Percentiles rank a stretch among this genome's conserved stretches.
These are phyloP conservation scores for Drosophila subobscura DNA, from an alignment of 1,140 invertebrate genomes.

Conservation along the genomic window DNA sequence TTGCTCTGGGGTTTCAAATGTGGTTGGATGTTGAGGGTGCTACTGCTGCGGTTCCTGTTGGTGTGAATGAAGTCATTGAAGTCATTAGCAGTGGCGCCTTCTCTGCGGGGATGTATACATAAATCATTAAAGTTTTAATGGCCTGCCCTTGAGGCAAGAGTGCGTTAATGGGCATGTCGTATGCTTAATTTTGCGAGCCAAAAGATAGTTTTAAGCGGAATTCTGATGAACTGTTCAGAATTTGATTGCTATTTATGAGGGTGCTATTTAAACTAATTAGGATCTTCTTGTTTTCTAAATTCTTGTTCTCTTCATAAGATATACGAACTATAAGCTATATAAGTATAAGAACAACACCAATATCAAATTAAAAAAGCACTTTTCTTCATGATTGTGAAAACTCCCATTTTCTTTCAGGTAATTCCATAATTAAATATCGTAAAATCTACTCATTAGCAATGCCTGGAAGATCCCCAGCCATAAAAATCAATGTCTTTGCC, in stretches of 20 bases:
- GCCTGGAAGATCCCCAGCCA: not conserved
- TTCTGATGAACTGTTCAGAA: not conserved
- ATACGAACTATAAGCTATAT: too few relatives aligned
- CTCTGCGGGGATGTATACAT: slow-evolving; percentile 13
- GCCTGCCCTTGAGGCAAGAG: not conserved
- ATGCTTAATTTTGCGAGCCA: too few relatives aligned
- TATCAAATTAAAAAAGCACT: too few relatives aligned
- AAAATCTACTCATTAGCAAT: not conserved
- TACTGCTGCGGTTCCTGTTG: slow-evolving; percentile 4
- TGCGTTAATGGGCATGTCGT: not conserved
- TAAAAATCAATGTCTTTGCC: slow-evolving; percentile 23
- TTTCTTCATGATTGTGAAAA: too few relatives aligned
- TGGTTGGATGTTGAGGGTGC: slow-evolving; percentile 6
- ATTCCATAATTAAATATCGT: slow-evolving; percentile 5
- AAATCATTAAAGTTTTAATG: slow-evolving; percentile 43
- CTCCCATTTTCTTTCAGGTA: too few relatives aligned
- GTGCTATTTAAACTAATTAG: too few relatives aligned
- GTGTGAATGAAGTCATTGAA: slow-evolving; percentile 34
- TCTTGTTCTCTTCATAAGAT: too few relatives aligned
- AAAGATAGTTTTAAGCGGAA: not conserved
- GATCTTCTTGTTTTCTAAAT: too few relatives aligned
- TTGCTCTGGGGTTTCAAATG: not conserved
- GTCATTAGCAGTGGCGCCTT: slow-evolving; percentile 36
- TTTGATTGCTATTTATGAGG: too few relatives aligned
- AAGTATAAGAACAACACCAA: too few relatives aligned